phyloP scores from a whole-genome alignment of 1,140 invertebrate genomes.

The Idris sp. region DNA sequence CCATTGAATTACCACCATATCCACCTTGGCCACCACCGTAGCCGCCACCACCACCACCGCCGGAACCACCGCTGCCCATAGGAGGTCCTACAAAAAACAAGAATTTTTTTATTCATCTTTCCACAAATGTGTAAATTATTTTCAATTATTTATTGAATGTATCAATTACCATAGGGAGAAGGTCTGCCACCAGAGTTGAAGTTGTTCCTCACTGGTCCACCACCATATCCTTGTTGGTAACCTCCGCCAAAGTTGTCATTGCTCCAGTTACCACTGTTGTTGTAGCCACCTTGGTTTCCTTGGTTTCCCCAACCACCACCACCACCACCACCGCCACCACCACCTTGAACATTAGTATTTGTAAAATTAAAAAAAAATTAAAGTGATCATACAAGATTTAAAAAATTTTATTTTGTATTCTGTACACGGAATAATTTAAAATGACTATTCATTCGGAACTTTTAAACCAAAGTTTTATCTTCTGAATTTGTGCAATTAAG shows the following conservation, averaged over 20 bases:
- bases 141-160: no score
- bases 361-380: no score
- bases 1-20: slow-evolving; percentile 71
- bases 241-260: slow-evolving; percentile 85
- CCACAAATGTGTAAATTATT: no score
- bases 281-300: slow-evolving; percentile 79
- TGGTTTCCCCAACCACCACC: slow-evolving; percentile 74
- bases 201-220: slow-evolving; percentile 82
- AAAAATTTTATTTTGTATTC: no score
- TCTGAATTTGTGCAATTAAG: no score
- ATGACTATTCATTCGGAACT: no score
- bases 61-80: slow-evolving; percentile 75
- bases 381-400: no score
- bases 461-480: no score
- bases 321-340: no score
- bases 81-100: slow-evolving; percentile 56
- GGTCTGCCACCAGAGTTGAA: slow-evolving; percentile 82
- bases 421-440: no score
- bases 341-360: no score
- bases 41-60: slow-evolving; percentile 78
- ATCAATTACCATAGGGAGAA: slow-evolving; percentile 82
- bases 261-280: slow-evolving; percentile 79
- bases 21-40: slow-evolving; percentile 73
- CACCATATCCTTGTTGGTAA: slow-evolving; percentile 86
- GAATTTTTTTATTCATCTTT: no score